Evolutionary conservation across 2,888 invertebrate genomes (phyloP).

Genomic region (Mellilla xanthometata): DNA sequence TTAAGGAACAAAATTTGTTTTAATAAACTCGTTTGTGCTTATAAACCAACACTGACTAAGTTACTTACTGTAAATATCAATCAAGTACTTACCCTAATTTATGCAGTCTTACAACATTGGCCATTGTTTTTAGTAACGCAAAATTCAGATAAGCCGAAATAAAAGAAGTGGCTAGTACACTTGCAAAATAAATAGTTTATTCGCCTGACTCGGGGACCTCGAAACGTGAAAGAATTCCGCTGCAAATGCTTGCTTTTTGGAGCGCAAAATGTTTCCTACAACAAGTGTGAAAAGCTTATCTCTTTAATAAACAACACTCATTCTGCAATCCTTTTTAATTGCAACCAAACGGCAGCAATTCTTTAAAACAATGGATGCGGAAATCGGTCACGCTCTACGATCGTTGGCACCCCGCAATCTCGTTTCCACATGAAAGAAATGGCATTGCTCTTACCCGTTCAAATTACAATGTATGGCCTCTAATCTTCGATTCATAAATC

Average conservation of each 20-base stretch:
- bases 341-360: conserved; percentile 26
- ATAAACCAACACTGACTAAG: too few species aligned
- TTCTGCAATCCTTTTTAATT: conserved; percentile 35
- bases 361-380: conserved; percentile 26
- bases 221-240: conserved; percentile 32
- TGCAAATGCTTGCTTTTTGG: conserved; percentile 39
- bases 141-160: too few species aligned
- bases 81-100: too few species aligned
- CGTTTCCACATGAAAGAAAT: conserved; percentile 12
- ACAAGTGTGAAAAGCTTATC: conserved; percentile 33
- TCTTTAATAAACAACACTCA: conserved; percentile 30
- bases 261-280: conserved; percentile 49
- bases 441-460: conserved; percentile 4
- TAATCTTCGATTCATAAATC: conserved; percentile 31
- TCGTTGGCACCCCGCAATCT: conserved; percentile 5
- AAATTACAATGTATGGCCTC: conserved; percentile 22
- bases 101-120: too few species aligned
- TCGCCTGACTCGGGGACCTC: conserved; percentile 31
- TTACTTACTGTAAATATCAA: too few species aligned
- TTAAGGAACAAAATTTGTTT: too few species aligned
- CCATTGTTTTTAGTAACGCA: too few species aligned
- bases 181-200: conserved; percentile 23
- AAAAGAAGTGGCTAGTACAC: too few species aligned
- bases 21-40: too few species aligned
- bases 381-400: conserved; percentile 28